These are phyloP conservation scores for Micropoecilia bifurca DNA, from an alignment of 2,797 vertebrate species.

Conservation along the genomic window DNA sequence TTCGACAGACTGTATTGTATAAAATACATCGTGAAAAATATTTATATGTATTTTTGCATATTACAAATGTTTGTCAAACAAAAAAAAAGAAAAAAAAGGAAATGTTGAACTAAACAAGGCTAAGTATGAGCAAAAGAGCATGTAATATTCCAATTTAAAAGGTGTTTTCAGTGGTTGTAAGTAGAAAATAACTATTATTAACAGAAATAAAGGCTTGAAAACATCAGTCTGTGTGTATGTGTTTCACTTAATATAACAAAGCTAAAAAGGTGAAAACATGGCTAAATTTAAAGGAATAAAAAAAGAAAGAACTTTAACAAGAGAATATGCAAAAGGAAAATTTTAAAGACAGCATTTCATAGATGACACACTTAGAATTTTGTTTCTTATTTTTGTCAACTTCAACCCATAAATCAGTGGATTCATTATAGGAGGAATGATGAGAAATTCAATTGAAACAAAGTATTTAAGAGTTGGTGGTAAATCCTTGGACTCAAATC, in stretches of 20 bases:
- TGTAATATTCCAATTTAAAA: neutral
- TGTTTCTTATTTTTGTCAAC: conserved; percentile 21
- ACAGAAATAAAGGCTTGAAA: neutral
- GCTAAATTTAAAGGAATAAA: neutral
- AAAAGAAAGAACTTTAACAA: neutral
- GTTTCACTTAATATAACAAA: neutral
- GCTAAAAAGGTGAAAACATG: neutral
- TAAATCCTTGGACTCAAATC: conserved; percentile 3
- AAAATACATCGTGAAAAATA: neutral
- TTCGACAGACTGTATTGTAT: neutral
- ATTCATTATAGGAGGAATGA: conserved; percentile 57
- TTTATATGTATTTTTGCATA: neutral
- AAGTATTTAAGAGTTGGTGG: conserved; percentile 31
- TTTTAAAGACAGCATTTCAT: neutral
- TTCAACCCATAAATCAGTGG: conserved; percentile 64
- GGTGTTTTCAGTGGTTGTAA: neutral
- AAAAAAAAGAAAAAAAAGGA: neutral
- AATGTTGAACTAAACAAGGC: neutral
- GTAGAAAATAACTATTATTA: neutral
- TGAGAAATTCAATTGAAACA: conserved; percentile 43
- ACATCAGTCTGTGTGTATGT: neutral
- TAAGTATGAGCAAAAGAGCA: neutral
- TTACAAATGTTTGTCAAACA: neutral
- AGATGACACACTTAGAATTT: neutral
- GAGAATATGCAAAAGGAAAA: neutral